Evolutionary conservation across 2,888 invertebrate genomes (phyloP), one percentile per base, ranked within the genome.

Genomic region (Heliconius aoede): DNA sequence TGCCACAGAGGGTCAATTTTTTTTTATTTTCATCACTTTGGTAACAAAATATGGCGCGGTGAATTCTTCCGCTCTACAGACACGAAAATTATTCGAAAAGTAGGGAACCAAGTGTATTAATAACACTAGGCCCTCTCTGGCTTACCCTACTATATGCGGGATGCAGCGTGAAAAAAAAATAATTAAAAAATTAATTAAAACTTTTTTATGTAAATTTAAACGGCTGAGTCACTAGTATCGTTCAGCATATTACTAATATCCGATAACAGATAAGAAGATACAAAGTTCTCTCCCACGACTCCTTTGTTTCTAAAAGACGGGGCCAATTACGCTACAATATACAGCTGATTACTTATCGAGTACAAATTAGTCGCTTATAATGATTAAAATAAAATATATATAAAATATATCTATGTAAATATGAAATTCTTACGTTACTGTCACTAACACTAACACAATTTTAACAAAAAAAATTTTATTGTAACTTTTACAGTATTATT

Each of bases 321-420:
- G 79, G 81, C 79, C 81, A 83, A 83, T 83, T 84, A 84, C 83
- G 80, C 74, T 79, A 81, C 69, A 79, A 77, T 77, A 76, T 78
- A 77, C 81, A 78, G 79, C 82, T 79, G 80, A 81, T 83, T 36
- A 84, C 85, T 85, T 86, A 90, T 89, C 88, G 88, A 89, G 89
- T 87, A 86, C 87, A 88, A 89, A 90, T 89, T 88, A 86, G 82
- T 83, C 81, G 85, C 81, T 87, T 90, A 88, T 88, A 90, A 85
- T 86, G 88, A 90, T 89, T 76, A 72, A 36, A 36, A 36, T 11
- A 40, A 68, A 65, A 24, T 3, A n/a, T 5, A 36, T 15, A 24
- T 65, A 62, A 30, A 21, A 18, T 61, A 30, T 30, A 62, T 58
- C 4, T 58, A 4, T 58, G 24, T 58, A 58, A n/a, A 55, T 7